These are phyloP conservation scores for Oxyura jamaicensis DNA, from an alignment of 2,113 vertebrate genomes.

Conservation along the genomic window DNA sequence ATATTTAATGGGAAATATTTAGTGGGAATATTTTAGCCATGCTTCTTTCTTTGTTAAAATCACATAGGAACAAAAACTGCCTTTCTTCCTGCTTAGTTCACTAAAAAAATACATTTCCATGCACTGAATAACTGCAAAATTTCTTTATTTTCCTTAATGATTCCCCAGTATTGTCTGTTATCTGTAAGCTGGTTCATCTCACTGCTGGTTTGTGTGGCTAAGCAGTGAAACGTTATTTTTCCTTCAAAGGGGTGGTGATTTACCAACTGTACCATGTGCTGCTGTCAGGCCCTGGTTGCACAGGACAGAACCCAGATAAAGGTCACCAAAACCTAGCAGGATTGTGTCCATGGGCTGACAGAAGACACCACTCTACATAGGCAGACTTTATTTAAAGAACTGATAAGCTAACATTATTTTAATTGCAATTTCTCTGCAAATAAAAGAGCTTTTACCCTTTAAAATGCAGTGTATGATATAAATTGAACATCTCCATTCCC, in stretches of 20 bases:
- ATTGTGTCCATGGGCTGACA: background rate
- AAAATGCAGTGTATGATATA: background rate
- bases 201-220: background rate
- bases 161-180: background rate
- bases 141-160: background rate
- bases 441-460: background rate
- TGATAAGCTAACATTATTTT: background rate
- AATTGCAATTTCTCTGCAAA: background rate
- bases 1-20: too few relatives aligned
- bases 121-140: background rate
- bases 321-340: background rate
- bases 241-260: background rate
- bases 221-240: background rate
- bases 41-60: background rate
- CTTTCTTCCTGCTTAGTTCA: background rate
- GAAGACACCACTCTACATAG: background rate
- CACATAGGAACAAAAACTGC: background rate
- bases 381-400: slow-evolving; percentile 12
- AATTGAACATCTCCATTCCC: slow-evolving; percentile 35
- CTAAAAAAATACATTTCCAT: background rate
- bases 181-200: background rate
- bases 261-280: background rate
- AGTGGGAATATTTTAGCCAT: background rate
- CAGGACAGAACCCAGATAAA: background rate
- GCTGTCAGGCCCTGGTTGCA: background rate